Evolutionary conservation across 2,113 vertebrate species (phyloP).

Genomic region (Lepidothrix coronata): DNA sequence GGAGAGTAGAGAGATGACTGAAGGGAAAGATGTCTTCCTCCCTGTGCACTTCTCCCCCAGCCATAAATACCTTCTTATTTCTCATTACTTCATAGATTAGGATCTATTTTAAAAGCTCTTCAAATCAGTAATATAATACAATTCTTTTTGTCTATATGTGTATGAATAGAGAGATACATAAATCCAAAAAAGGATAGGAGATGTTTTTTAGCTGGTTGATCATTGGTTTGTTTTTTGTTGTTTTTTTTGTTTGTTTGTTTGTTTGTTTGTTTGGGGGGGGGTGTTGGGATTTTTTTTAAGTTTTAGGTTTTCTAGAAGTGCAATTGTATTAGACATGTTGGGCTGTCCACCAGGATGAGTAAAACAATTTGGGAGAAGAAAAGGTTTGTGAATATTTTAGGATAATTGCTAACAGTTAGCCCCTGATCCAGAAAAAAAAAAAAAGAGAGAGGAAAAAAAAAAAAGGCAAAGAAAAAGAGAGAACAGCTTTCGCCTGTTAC

Average conservation of each 20-base stretch:
- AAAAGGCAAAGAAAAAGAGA: not conserved
- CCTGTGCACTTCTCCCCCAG: not conserved
- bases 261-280: not conserved
- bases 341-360: not conserved
- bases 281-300: not conserved
- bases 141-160: not conserved
- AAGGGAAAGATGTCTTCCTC: not conserved
- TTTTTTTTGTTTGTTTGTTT: not conserved
- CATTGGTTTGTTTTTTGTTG: not conserved
- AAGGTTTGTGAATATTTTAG: slow-evolving; percentile 34
- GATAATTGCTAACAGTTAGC: slow-evolving; percentile 47
- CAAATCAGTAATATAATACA: not conserved
- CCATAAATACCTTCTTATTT: not conserved
- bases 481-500: slow-evolving; percentile 51
- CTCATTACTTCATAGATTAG: not conserved
- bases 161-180: rapidly evolving
- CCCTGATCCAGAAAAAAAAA: not conserved
- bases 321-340: not conserved
- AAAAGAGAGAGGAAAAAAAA: too few relatives aligned
- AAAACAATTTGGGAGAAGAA: not conserved
- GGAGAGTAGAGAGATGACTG: not conserved
- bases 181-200: not conserved
- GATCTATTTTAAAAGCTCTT: not conserved
- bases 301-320: not conserved
- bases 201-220: not conserved